phyloP scores from a whole-genome alignment of 2,888 invertebrate genomes.

The Eurytoma californica region DNA sequence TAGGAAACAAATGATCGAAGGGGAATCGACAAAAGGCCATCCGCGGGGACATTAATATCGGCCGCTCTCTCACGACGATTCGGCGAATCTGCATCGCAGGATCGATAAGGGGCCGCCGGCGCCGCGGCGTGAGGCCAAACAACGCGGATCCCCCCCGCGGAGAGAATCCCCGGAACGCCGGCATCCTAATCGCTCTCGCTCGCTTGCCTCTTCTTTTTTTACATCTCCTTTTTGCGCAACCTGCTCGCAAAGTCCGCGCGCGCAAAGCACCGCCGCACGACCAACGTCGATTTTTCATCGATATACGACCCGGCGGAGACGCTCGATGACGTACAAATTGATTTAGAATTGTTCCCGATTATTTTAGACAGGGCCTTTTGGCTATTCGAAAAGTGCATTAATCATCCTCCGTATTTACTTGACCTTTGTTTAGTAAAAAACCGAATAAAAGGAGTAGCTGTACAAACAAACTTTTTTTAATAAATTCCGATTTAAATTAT shows the following conservation, averaged over 20 bases:
- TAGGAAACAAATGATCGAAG: not conserved
- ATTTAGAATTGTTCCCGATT: not conserved
- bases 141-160: slow-evolving; percentile 39
- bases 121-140: slow-evolving; percentile 21
- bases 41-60: slow-evolving; percentile 44
- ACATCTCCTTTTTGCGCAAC: slow-evolving; percentile 18
- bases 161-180: slow-evolving; percentile 46
- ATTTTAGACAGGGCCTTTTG: no score
- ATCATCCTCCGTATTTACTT: no score
- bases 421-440: no score
- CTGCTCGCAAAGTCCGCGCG: slow-evolving; percentile 28
- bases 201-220: not conserved
- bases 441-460: no score
- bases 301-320: not conserved
- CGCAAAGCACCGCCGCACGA: not conserved
- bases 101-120: slow-evolving; percentile 38
- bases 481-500: no score
- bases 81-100: slow-evolving; percentile 43
- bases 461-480: no score
- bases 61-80: slow-evolving; percentile 30
- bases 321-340: not conserved
- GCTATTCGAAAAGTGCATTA: no score
- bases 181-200: slow-evolving; percentile 33
- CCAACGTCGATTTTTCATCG: slow-evolving; percentile 41
- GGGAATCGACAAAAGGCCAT: slow-evolving; percentile 24